Evolutionary conservation across 2,113 vertebrate species (phyloP), one percentile per base, ranked within the genome.

Genomic region (Odocoileus hemionus): DNA sequence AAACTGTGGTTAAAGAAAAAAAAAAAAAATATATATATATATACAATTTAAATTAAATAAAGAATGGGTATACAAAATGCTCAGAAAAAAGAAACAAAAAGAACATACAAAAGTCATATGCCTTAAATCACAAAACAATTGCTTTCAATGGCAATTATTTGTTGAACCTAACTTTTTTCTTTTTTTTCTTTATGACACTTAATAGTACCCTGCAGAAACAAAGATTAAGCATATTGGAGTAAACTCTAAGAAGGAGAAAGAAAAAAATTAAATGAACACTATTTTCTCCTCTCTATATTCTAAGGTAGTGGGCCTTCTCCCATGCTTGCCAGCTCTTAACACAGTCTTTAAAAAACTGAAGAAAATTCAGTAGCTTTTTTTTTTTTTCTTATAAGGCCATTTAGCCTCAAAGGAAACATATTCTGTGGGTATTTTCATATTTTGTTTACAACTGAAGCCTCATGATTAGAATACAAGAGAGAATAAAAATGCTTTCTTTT

Each of bases 341-440:
- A 57, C 14, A 89, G 8, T 6, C 7, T 50, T 1, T 39, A 61
- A 86, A 70, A 28, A 70, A 89, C 3, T 39, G 6, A 60, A 47
- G 26, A 60, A 15, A 55, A 78, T 50, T 85, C 7, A 28, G 4
- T 12, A 39, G 14, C 2, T 9, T 61, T 88, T 78, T 89, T 55
- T 28, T 21, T 39, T 9, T 36, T 36, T 36, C 23, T 39, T 50
- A 15, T 50, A 60, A 76, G 2, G 2, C 26, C 43, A n/a, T 50
- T 28, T 50, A 50, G n/a, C 86, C 26, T 93, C 57, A 92, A 47
- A 94, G 76, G 21, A 88, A 39, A 57, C 52, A n/a, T 52, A 60
- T 83, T 89, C 39, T 95, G 17, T 6, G 55, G 47, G 9, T 12
- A 57, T 86, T 76, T 45, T 70, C 19, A 19, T 89, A 23, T 28